phyloP scores from a whole-genome alignment of 2,797 vertebrate species.

The Hirundo rustica region DNA sequence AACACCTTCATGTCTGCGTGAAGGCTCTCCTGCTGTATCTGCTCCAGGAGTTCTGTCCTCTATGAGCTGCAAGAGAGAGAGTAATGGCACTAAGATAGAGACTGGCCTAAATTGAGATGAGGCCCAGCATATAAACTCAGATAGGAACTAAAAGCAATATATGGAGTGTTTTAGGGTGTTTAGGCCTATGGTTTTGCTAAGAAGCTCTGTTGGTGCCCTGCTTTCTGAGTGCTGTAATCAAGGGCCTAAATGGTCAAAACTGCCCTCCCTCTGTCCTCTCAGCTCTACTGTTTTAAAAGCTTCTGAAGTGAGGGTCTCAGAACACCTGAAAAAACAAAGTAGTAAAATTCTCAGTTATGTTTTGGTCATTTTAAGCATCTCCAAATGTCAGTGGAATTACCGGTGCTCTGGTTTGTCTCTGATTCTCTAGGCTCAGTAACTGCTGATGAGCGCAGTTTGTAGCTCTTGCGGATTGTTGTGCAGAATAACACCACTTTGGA shows the following conservation, averaged over 20 bases:
- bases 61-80: neutral
- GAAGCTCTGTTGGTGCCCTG: neutral
- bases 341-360: neutral
- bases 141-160: neutral
- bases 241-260: neutral
- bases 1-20: neutral
- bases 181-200: neutral
- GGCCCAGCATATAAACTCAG: neutral
- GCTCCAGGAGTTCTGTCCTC: accelerated
- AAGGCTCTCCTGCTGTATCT: neutral
- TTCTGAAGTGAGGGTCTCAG: neutral
- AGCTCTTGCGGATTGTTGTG: neutral
- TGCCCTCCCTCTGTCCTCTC: neutral
- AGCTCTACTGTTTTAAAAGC: neutral
- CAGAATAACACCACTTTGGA: neutral
- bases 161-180: neutral
- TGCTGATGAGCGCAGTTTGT: neutral
- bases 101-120: neutral
- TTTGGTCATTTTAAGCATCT: neutral
- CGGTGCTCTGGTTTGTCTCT: neutral
- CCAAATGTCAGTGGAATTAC: neutral
- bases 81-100: neutral
- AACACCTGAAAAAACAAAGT: neutral
- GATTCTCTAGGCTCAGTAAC: neutral
- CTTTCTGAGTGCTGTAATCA: neutral